These are phyloP conservation scores for Folsomia manolachei DNA, from an alignment of 2,888 invertebrate species.

Conservation along the genomic window DNA sequence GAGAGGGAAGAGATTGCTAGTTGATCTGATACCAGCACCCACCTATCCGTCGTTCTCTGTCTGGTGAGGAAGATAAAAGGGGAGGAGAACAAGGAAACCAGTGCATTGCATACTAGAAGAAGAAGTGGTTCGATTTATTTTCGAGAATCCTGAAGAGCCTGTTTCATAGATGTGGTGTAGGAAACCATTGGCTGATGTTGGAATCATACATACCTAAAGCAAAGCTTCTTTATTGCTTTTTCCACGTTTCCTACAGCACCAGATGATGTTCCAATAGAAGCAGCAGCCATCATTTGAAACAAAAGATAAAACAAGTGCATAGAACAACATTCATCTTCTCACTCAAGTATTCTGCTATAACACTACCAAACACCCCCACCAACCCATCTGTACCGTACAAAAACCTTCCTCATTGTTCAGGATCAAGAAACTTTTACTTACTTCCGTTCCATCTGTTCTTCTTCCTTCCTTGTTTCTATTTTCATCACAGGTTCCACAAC, in stretches of 20 bases:
- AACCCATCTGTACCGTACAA: too few relatives aligned
- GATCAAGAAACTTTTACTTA: neutral
- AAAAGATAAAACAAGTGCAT: neutral
- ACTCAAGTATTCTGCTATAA: neutral
- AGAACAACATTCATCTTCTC: neutral
- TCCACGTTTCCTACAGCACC: neutral
- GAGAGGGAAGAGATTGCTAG: neutral
- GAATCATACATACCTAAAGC: slow-evolving; percentile 16
- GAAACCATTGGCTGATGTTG: neutral
- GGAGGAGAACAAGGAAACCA: neutral
- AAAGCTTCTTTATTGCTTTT: slow-evolving; percentile 10
- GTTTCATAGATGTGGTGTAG: neutral
- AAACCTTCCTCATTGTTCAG: neutral
- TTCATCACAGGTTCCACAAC: too few relatives aligned
- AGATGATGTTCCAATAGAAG: neutral
- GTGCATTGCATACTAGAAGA: too few relatives aligned
- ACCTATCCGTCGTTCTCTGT: too few relatives aligned
- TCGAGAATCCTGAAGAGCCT: neutral
- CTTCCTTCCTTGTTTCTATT: neutral
- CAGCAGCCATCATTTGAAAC: neutral
- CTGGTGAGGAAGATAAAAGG: neutral
- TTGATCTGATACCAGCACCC: neutral
- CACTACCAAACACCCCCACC: neutral
- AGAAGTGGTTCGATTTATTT: neutral
- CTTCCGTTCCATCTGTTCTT: neutral